A percentile compares a stretch with the other conserved stretches of the same genome.
Evolutionary conservation across 2,797 vertebrate genomes (phyloP).

Genomic region (Euthynnus affinis): DNA sequence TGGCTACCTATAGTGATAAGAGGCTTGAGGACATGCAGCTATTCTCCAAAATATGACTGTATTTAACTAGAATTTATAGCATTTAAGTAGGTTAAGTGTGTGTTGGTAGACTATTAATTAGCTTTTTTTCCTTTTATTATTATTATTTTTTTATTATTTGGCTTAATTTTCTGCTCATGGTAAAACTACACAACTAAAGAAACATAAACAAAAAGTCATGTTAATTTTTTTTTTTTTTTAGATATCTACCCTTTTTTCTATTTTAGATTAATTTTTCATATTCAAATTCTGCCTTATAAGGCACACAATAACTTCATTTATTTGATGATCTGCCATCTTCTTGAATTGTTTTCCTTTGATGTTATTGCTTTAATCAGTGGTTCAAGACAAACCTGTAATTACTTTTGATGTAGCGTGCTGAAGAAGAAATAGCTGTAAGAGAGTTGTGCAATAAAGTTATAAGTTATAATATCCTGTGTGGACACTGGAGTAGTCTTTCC

Average conservation of each 20-base stretch:
- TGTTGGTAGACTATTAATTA: not conserved
- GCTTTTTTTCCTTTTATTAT: not conserved
- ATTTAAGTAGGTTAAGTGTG: conserved; percentile 9
- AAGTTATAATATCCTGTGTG: not conserved
- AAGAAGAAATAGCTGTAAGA: conserved; percentile 1
- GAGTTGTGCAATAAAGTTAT: conserved; percentile 10
- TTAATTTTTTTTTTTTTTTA: not conserved
- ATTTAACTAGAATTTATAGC: conserved; percentile 14
- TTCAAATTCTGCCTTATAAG: not conserved
- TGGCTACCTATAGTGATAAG: conserved; percentile 76
- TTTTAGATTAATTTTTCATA: not conserved
- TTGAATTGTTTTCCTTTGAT: not conserved
- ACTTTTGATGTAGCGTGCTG: conserved; percentile 14
- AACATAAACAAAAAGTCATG: not conserved
- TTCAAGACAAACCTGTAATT: not conserved
- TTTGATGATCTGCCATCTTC: not conserved
- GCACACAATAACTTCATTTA: not conserved
- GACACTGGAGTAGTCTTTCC: conserved; percentile 19
- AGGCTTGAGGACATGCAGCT: conserved; percentile 48
- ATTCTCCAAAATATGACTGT: conserved; percentile 30
- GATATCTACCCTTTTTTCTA: not conserved
- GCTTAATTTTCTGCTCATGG: not conserved
- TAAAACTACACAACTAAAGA: not conserved
- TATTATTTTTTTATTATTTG: too few relatives aligned
- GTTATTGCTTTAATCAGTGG: not conserved